Evolutionary conservation across 2,888 invertebrate species (phyloP).

Genomic region (Anticlea derivata): DNA sequence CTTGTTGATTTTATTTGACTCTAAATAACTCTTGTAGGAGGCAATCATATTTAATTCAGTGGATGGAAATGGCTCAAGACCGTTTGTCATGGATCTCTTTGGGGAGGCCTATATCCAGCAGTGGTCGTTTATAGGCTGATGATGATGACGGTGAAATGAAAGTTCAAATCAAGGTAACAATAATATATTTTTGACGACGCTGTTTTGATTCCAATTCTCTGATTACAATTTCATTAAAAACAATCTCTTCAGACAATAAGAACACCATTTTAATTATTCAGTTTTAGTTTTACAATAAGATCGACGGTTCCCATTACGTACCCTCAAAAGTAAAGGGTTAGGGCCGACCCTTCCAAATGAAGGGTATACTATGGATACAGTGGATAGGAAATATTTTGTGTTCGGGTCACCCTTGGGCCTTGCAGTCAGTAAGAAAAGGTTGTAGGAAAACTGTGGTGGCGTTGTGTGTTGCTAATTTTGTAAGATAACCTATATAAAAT

Average conservation of each 20-base stretch:
- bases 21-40: too few species aligned
- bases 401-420: slow-evolving; percentile 8
- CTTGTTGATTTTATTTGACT: too few species aligned
- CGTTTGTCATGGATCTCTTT: too few species aligned
- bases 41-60: too few species aligned
- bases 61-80: too few species aligned
- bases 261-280: slow-evolving; percentile 31
- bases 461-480: slow-evolving; percentile 2
- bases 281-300: slow-evolving; percentile 28
- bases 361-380: slow-evolving; percentile 14
- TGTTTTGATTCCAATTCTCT: neutral
- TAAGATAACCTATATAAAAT: too few species aligned
- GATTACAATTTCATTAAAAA: slow-evolving; percentile 16
- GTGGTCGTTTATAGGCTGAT: too few species aligned
- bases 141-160: too few species aligned
- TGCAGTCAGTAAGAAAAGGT: slow-evolving; percentile 8
- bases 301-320: slow-evolving; percentile 30
- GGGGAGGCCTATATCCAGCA: too few species aligned
- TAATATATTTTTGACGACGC: neutral
- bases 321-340: slow-evolving; percentile 30
- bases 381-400: slow-evolving; percentile 28
- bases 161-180: too few species aligned
- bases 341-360: slow-evolving; percentile 28
- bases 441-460: neutral
- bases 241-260: slow-evolving; percentile 19